Evolutionary conservation across 2,888 invertebrate genomes (phyloP).

Genomic region (Diarsia rubi): DNA sequence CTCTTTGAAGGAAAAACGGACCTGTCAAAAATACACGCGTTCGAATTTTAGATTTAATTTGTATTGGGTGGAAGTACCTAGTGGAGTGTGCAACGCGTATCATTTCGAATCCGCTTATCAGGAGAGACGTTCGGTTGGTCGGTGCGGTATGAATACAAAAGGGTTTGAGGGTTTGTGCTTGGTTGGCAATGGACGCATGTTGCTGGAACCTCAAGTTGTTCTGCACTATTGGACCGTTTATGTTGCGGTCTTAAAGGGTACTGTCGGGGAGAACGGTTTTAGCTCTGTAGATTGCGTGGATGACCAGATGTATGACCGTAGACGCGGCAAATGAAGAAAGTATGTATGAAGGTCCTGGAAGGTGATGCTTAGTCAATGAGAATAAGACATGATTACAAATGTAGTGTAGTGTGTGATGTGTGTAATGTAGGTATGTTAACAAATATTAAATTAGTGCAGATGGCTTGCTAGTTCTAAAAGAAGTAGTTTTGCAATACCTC

Average conservation of each 20-base stretch:
- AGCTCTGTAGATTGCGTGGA: not conserved
- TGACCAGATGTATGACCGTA: not conserved
- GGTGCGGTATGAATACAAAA: constrained; percentile 67
- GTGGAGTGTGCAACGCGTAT: constrained; percentile 15
- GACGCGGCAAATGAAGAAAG: not conserved
- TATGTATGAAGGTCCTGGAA: not conserved
- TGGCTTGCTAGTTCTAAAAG: not conserved
- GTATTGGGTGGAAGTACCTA: constrained; percentile 33
- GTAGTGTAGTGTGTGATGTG: too few species aligned
- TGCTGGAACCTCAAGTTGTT: constrained; percentile 43
- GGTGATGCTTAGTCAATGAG: not conserved
- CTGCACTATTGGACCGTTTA: constrained; percentile 44
- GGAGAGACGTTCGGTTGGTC: constrained; percentile 16
- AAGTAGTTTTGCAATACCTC: not conserved
- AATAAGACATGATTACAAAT: not conserved
- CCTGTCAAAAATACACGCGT: constrained; percentile 36
- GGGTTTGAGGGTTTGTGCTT: constrained; percentile 43
- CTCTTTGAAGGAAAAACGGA: constrained; percentile 33
- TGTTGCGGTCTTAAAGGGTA: constrained; percentile 48
- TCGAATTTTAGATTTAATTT: constrained; percentile 46
- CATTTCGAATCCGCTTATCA: constrained; percentile 30
- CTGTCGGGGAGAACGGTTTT: constrained; percentile 20
- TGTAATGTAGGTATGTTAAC: not conserved
- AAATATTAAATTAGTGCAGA: not conserved
- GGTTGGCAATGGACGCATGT: constrained; percentile 45